A percentile compares a stretch with the other conserved stretches of the same genome.
Evolutionary conservation across 2,797 vertebrate species (phyloP).

Genomic region (Sebastes vulpes): DNA sequence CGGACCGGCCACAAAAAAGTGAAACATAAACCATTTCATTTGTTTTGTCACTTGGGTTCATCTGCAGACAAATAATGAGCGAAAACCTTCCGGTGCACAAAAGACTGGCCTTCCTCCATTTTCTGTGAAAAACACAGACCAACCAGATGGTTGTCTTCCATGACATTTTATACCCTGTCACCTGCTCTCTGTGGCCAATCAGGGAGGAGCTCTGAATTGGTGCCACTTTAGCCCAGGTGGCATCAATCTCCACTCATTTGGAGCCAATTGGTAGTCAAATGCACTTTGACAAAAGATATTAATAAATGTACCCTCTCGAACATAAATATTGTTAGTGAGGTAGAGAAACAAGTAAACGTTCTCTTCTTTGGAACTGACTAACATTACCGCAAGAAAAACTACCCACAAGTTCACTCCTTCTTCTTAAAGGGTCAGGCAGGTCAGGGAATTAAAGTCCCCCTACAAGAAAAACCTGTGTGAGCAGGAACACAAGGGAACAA

Average conservation of each 20-base stretch:
- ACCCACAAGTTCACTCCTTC: background rate
- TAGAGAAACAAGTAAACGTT: background rate
- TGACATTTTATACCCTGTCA: background rate
- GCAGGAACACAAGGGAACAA: background rate
- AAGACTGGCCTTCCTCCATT: background rate
- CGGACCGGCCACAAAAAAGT: background rate
- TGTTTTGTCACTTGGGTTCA: fast-evolving
- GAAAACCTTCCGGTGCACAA: background rate
- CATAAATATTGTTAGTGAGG: background rate
- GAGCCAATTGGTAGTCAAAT: background rate
- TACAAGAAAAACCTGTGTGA: background rate
- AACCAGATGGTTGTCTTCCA: background rate
- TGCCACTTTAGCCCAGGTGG: background rate
- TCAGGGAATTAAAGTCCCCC: background rate
- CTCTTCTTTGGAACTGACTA: no score
- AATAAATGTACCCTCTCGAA: background rate
- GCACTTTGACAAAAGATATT: background rate
- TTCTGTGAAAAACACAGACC: background rate
- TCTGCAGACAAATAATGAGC: background rate
- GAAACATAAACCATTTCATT: background rate
- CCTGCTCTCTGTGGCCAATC: background rate
- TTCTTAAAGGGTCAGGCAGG: background rate
- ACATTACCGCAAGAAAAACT: background rate
- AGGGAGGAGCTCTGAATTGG: background rate
- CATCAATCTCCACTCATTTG: background rate